These are phyloP conservation scores for Spisula solida DNA, from an alignment of 2,888 invertebrate genomes.

Conservation along the genomic window DNA sequence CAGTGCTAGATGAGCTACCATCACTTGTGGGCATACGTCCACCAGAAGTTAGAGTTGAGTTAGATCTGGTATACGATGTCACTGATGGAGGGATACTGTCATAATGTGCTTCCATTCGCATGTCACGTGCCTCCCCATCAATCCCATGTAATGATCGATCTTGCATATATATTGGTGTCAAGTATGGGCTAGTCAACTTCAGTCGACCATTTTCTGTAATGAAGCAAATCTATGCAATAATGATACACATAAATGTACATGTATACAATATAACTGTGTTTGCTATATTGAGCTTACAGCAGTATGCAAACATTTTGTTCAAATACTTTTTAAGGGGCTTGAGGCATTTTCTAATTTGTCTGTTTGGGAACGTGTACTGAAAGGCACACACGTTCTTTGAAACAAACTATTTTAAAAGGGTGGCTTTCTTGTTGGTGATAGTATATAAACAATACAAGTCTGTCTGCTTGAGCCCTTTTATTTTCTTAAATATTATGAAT, in stretches of 20 bases:
- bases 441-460: too few relatives aligned
- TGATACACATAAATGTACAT: not conserved
- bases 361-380: too few relatives aligned
- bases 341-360: not conserved
- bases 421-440: too few relatives aligned
- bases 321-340: not conserved
- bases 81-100: conserved; percentile 24
- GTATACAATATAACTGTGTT: not conserved
- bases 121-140: not conserved
- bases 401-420: too few relatives aligned
- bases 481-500: not conserved
- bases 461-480: too few relatives aligned
- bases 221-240: not conserved
- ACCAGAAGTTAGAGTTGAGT: not conserved
- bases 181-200: conserved; percentile 3
- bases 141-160: conserved; percentile 12
- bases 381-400: not conserved
- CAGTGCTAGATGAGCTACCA: not conserved
- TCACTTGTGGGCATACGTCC: not conserved
- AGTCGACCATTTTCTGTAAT: conserved; percentile 35
- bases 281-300: not conserved
- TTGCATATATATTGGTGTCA: conserved; percentile 18
- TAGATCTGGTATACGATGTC: not conserved
- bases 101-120: conserved; percentile 2
- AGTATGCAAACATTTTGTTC: not conserved